phyloP scores from a whole-genome alignment of 1,140 invertebrate species.

The Pomacea maculata region DNA sequence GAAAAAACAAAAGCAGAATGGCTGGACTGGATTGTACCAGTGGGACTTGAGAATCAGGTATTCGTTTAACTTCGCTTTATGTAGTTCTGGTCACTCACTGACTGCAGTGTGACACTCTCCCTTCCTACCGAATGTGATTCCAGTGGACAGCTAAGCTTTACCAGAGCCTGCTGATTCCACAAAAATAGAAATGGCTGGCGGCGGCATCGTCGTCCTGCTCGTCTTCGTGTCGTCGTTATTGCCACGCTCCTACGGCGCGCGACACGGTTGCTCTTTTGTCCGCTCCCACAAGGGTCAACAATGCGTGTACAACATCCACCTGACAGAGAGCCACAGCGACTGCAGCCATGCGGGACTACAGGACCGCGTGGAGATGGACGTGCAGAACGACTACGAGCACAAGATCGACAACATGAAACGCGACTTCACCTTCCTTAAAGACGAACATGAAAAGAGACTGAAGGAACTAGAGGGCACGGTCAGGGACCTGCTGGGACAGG shows the following conservation, averaged over 20 bases:
- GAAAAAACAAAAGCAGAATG: too few species aligned
- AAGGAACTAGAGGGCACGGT: constrained; percentile 41
- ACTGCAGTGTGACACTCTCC: too few species aligned
- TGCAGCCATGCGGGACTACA: not conserved
- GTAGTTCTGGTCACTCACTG: too few species aligned
- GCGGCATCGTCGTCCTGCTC: not conserved
- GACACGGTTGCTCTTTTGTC: constrained; percentile 11
- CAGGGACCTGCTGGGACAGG: constrained; percentile 6
- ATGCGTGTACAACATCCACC: constrained; percentile 28
- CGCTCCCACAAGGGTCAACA: constrained; percentile 22
- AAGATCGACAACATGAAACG: constrained; percentile 36
- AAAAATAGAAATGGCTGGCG: not conserved
- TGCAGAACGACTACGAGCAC: constrained; percentile 31
- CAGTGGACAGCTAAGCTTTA: not conserved
- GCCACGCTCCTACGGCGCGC: too few species aligned
- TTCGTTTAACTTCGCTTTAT: too few species aligned
- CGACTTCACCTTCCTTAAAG: constrained; percentile 35
- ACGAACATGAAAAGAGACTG: constrained; percentile 42
- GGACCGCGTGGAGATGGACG: not conserved
- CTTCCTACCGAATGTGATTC: not conserved
- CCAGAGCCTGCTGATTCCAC: not conserved
- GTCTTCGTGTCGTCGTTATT: not conserved
- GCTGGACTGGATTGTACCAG: too few species aligned
- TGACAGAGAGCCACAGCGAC: constrained; percentile 7
- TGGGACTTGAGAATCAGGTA: too few species aligned